Conservation (phyloP, 2,888 invertebrate species). For the Chloroclystis v-ata region DNA sequence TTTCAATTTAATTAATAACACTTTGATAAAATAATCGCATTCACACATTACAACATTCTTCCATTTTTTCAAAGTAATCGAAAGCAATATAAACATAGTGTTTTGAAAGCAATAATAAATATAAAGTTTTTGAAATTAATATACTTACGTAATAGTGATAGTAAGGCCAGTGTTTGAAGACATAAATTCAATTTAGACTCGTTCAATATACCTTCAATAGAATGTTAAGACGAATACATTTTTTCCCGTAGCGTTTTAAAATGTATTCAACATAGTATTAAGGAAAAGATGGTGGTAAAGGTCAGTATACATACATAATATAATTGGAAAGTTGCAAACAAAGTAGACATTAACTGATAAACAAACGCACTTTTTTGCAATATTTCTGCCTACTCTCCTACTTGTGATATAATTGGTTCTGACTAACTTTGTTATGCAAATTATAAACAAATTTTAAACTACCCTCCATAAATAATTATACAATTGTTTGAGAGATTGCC, state of each 20-base stretch:
- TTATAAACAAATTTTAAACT: not conserved
- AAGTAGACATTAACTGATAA: conserved; percentile 23
- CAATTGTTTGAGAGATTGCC: conserved; percentile 2
- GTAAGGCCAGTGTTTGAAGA: conserved; percentile 63
- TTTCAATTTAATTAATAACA: conserved; percentile 11
- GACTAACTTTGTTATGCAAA: not conserved
- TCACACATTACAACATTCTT: conserved; percentile 18
- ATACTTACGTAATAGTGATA: conserved; percentile 49
- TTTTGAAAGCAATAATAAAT: conserved; percentile 38
- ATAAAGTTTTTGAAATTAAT: conserved; percentile 37
- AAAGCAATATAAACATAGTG: conserved; percentile 31
- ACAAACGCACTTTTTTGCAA: no score
- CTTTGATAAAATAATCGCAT: conserved; percentile 34
- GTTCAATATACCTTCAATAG: conserved; percentile 11
- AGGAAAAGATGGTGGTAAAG: conserved; percentile 6
- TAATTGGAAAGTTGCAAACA: not conserved
- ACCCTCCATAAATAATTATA: not conserved
- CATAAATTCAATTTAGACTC: conserved; percentile 37
- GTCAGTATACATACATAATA: conserved; percentile 2
- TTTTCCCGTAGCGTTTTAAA: conserved; percentile 4
- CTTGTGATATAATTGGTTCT: conserved; percentile 2
- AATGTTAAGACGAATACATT: conserved; percentile 9
- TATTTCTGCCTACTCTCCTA: conserved; percentile 36
- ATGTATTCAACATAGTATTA: conserved; percentile 7
- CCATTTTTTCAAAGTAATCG: conserved; percentile 30